Evolutionary conservation across 2,113 vertebrate genomes (phyloP).

Genomic region (Jaculus jaculus): DNA sequence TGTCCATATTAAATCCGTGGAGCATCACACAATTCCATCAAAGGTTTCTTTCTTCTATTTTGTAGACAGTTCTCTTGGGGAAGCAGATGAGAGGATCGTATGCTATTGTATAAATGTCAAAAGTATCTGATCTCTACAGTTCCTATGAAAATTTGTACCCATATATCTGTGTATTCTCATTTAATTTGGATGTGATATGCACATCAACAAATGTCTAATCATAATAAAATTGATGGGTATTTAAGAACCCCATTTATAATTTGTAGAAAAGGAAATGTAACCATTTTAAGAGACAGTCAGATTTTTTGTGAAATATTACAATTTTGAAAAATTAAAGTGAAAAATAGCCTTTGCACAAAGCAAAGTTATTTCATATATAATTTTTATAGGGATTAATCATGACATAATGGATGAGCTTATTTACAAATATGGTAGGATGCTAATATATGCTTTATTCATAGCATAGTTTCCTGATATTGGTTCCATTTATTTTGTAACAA

Average conservation of each 20-base stretch:
- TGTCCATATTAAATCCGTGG: not conserved
- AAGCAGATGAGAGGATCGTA: not conserved
- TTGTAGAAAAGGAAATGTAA: not conserved
- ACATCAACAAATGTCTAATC: not conserved
- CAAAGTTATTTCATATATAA: not conserved
- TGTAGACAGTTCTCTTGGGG: not conserved
- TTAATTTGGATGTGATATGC: not conserved
- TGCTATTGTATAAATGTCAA: not conserved
- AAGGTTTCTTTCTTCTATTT: not conserved
- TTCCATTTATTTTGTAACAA: not conserved
- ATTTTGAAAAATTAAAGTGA: not conserved
- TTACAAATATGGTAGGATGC: not conserved
- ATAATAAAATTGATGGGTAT: not conserved
- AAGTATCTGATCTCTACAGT: not conserved
- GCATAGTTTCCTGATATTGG: not conserved
- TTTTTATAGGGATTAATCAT: not conserved
- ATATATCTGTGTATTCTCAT: not conserved
- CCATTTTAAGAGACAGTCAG: not conserved
- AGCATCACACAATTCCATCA: not conserved
- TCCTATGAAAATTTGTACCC: not conserved
- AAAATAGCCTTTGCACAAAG: not conserved
- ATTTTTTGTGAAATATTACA: not conserved
- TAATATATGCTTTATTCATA: not conserved
- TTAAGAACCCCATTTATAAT: not conserved
- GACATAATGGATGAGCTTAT: not conserved